phyloP scores from a whole-genome alignment of 2,113 vertebrate genomes.

The Acanthisitta chloris region DNA sequence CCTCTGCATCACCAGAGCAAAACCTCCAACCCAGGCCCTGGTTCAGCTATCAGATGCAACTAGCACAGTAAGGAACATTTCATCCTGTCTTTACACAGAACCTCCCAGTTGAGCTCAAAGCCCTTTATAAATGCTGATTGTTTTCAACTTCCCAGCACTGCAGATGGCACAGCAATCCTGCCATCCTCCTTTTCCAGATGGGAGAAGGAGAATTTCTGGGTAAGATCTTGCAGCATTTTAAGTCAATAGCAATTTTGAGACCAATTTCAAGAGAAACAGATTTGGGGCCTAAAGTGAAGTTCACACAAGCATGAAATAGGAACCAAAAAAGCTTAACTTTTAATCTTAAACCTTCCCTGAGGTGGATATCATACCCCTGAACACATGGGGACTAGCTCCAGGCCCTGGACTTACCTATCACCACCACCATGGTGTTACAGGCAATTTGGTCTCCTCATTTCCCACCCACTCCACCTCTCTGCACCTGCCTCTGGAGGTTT shows the following conservation, averaged over 20 bases:
- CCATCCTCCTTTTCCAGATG: conserved; percentile 14
- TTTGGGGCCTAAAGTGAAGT: background rate
- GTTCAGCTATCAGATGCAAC: background rate
- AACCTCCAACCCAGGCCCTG: background rate
- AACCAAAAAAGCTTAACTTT: background rate
- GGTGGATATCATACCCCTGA: background rate
- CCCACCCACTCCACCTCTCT: background rate
- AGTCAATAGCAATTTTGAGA: background rate
- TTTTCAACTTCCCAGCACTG: conserved; percentile 44
- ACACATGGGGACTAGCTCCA: background rate
- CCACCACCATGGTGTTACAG: background rate
- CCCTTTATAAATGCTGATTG: conserved; percentile 46
- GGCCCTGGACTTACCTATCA: background rate
- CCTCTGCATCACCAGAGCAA: background rate
- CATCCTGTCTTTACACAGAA: background rate
- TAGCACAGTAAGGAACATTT: conserved; percentile 1
- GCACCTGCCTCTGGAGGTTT: background rate
- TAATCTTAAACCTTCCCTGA: background rate
- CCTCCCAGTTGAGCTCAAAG: conserved; percentile 1
- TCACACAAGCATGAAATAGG: background rate
- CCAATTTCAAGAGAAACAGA: conserved; percentile 10
- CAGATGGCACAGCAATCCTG: conserved; percentile 53
- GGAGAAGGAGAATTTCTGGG: conserved; percentile 33
- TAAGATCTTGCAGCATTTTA: conserved; percentile 4
- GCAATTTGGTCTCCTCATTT: background rate